Base-by-base conservation (phyloP, 2,113 vertebrate species). In the Phoenicopterus ruber region DNA sequence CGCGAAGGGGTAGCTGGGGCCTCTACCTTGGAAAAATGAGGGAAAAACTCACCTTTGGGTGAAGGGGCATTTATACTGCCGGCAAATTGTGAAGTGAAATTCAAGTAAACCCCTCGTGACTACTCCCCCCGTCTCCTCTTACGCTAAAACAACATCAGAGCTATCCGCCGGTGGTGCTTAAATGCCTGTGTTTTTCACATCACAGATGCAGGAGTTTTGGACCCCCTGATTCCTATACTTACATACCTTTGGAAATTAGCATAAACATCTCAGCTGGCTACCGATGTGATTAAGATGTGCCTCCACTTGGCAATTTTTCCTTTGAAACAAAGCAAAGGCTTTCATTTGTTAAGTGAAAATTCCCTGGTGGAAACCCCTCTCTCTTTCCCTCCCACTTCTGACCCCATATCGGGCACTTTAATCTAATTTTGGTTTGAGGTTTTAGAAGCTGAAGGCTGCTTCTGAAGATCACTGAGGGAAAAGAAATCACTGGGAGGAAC, bases 371-470 rank as follows among this genome's bases (percentile, higher is more conserved):
- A 88, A 93, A 85, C 22, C 78, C 46, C 85, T 88, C 86, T 95
- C 74, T 76, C 77, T 61, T 91, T 84, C 70, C 84, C 93, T 93
- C 91, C 93, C 86, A 85, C 70, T 94, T 91, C 86, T 97, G 89
- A 96, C 91, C 94, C 84, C 95, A 97, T 94, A 95, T 94, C 74
- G 91, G 89, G 94, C 82, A 95, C 94, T 97, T 97, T 97, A 97
- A 97, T 97, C 96, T 97, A 92, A 96, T 92, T 96, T 92, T 93
- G 89, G 95, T 94, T 93, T 91, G 93, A 96, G 96, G 89, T 97
- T 94, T 96, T 90, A 95, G 93, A 94, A 96, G 91, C 94, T 90
- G 94, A 95, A 83, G 58, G 67, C 89, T 91, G 87, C 94, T 91
- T 97, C 93, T 96, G 93, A 96, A 96, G 94, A 95, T 97, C 97